Evolutionary conservation across 1,140 invertebrate species (phyloP).

Genomic region (Brachionus rubens): DNA sequence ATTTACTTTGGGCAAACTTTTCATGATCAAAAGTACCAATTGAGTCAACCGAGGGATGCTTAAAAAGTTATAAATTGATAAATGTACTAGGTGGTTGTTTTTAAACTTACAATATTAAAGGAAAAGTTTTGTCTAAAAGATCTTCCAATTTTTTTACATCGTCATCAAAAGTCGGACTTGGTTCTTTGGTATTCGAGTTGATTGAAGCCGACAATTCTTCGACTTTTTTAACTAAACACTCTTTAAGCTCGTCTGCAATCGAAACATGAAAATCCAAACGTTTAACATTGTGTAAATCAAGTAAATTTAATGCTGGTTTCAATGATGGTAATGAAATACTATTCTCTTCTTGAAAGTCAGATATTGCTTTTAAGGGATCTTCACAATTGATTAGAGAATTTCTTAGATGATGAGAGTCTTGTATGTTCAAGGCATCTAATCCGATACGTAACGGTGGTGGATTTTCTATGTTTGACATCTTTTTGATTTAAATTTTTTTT

Average conservation of each 20-base stretch:
- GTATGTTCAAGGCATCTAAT: conserved; percentile 84
- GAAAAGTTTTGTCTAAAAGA: conserved; percentile 84
- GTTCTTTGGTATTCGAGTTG: conserved; percentile 64
- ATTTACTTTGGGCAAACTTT: neutral
- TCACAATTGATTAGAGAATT: conserved; percentile 90
- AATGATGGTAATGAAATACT: conserved; percentile 87
- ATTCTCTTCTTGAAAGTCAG: conserved; percentile 90
- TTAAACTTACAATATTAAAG: conserved; percentile 78
- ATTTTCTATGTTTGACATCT: conserved; percentile 29
- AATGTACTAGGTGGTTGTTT: conserved; percentile 12
- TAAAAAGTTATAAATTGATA: neutral
- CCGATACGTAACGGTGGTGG: conserved; percentile 51
- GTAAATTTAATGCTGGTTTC: conserved; percentile 83
- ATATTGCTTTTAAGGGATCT: conserved; percentile 89
- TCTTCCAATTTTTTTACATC: conserved; percentile 81
- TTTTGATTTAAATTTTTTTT: neutral
- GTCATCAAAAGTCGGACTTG: conserved; percentile 62
- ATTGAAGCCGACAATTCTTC: conserved; percentile 69
- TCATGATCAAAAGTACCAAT: conserved; percentile 19
- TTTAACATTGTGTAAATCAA: conserved; percentile 86
- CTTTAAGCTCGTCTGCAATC: conserved; percentile 85
- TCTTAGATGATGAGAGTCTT: conserved; percentile 79
- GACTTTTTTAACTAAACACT: conserved; percentile 80
- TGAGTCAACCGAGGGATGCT: neutral
- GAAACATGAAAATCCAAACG: conserved; percentile 89